These are phyloP conservation scores for Gymnobelideus leadbeateri DNA, from an alignment of 2,113 vertebrate genomes.

Conservation along the genomic window DNA sequence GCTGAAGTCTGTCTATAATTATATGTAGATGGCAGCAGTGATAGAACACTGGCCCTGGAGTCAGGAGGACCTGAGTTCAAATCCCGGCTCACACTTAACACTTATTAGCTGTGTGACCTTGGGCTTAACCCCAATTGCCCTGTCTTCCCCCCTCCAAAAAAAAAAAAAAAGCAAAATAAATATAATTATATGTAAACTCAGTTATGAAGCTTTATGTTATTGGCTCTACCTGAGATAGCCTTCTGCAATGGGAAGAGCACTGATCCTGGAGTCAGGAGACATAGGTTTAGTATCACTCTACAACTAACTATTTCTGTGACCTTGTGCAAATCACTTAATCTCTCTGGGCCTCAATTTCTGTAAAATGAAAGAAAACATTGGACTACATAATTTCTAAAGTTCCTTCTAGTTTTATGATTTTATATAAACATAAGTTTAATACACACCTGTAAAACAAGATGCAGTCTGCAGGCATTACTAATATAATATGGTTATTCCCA, in stretches of 20 bases:
- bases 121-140: too few relatives aligned
- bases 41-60: too few relatives aligned
- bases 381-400: background rate
- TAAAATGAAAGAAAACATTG: background rate
- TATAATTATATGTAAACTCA: background rate
- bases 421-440: background rate
- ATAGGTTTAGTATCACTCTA: background rate
- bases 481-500: background rate
- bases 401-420: background rate
- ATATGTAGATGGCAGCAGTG: background rate
- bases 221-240: background rate
- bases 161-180: too few relatives aligned
- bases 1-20: background rate
- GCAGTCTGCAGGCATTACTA: background rate
- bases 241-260: background rate
- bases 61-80: too few relatives aligned
- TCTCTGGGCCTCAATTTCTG: background rate
- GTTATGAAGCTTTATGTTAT: background rate
- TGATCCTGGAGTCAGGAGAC: background rate
- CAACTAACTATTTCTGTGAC: background rate
- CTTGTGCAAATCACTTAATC: background rate
- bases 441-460: background rate
- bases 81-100: too few relatives aligned
- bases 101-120: too few relatives aligned
- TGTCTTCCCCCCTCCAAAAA: too few relatives aligned